Percentiles rank a stretch among this genome's conserved stretches.
These are phyloP conservation scores for Ciona savignyi DNA, from an alignment of 23 tunicate species.

Conservation along the genomic window DNA sequence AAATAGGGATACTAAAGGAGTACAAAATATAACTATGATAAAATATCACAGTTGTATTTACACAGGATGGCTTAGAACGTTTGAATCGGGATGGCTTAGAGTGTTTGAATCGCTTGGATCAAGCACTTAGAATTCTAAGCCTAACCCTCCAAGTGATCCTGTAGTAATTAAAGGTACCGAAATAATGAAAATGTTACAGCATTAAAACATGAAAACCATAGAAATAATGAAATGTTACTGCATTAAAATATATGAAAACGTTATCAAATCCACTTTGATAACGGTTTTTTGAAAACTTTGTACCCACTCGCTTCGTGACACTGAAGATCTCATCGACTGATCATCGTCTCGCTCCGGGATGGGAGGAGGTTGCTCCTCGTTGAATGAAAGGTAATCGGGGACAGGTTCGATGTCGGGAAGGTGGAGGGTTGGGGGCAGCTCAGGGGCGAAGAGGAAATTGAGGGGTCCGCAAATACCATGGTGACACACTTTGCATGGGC, in stretches of 20 bases:
- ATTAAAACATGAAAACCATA: not conserved
- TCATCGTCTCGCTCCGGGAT: conserved; percentile 42
- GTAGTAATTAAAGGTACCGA: too few relatives aligned
- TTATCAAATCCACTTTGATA: not conserved
- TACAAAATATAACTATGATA: too few relatives aligned
- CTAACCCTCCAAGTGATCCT: too few relatives aligned
- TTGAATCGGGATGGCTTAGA: too few relatives aligned
- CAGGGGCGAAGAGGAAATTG: conserved; percentile 67
- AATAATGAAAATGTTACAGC: too few relatives aligned
- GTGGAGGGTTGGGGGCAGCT: conserved; percentile 19
- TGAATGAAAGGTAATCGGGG: not conserved
- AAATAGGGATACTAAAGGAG: too few relatives aligned
- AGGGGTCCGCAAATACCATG: conserved; percentile 65
- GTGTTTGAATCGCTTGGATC: too few relatives aligned
- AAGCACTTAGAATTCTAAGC: too few relatives aligned
- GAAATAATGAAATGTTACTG: not conserved
- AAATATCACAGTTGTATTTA: too few relatives aligned
- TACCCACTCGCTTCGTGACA: conserved; percentile 3
- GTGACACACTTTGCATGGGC: conserved; percentile 74
- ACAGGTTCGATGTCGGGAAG: not conserved
- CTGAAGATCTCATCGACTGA: conserved; percentile 14
- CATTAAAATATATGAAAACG: not conserved
- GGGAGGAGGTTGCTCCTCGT: conserved; percentile 43
- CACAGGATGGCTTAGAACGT: too few relatives aligned
- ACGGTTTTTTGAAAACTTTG: not conserved